phyloP scores from a whole-genome alignment of 2,888 invertebrate species.

The Teinopalpus imperialis region DNA sequence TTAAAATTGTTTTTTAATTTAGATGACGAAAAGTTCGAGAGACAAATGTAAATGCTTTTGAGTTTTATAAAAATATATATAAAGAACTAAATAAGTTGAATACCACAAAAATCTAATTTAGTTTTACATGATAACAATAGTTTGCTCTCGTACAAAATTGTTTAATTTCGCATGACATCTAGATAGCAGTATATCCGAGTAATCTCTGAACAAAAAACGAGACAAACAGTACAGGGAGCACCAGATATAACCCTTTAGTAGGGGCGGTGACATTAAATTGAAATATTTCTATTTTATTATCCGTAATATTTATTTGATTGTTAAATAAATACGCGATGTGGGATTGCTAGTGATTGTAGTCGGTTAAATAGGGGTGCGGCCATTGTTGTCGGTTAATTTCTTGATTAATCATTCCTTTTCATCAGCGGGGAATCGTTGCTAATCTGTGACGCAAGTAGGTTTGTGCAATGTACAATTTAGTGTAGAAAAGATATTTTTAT shows the following conservation, averaged over 20 bases:
- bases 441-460: conserved; percentile 63
- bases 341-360: conserved; percentile 72
- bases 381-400: conserved; percentile 80
- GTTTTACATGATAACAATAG: too few relatives aligned
- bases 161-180: conserved; percentile 76
- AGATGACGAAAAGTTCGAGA: too few relatives aligned
- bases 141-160: too few relatives aligned
- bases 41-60: too few relatives aligned
- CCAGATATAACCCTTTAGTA: conserved; percentile 69
- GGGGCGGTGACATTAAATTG: conserved; percentile 75
- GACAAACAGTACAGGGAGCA: conserved; percentile 48
- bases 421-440: conserved; percentile 54
- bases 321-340: conserved; percentile 79
- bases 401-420: conserved; percentile 76
- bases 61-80: too few relatives aligned
- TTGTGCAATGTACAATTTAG: conserved; percentile 34
- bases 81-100: too few relatives aligned
- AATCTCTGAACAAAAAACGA: conserved; percentile 63
- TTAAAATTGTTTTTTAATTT: too few relatives aligned
- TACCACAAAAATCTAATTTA: too few relatives aligned
- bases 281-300: conserved; percentile 81
- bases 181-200: conserved; percentile 57
- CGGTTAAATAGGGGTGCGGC: conserved; percentile 67
- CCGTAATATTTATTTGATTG: conserved; percentile 82
- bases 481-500: conserved; percentile 31